These are phyloP conservation scores for Pangasius krempfi DNA, from an alignment of 2,797 vertebrate species.

Conservation along the genomic window DNA sequence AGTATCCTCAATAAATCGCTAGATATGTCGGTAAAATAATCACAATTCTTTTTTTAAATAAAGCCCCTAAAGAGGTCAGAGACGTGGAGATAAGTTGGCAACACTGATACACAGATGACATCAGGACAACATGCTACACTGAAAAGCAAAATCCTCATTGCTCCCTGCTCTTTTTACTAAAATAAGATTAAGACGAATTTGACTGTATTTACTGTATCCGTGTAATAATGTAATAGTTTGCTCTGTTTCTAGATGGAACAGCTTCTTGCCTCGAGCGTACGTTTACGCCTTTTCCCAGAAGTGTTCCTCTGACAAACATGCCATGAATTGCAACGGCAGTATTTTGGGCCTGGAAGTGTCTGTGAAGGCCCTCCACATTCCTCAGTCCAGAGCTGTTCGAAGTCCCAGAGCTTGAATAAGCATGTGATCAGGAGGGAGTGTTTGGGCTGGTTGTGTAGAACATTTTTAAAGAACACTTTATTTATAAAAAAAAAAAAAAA, in stretches of 20 bases:
- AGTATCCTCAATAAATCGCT: too few relatives aligned
- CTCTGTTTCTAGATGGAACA: neutral
- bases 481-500: neutral
- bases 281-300: slow-evolving; percentile 13
- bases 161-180: neutral
- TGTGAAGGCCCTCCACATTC: slow-evolving; percentile 55
- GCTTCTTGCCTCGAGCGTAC: neutral
- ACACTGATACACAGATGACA: neutral
- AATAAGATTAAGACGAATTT: too few relatives aligned
- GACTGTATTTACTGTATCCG: neutral
- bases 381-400: slow-evolving; percentile 52
- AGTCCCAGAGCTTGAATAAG: slow-evolving; percentile 43
- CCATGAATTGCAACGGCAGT: slow-evolving; percentile 41
- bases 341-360: slow-evolving; percentile 54
- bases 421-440: slow-evolving; percentile 30
- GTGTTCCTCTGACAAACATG: slow-evolving; percentile 30
- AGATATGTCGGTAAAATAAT: too few relatives aligned
- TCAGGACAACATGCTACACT: neutral
- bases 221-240: too few relatives aligned
- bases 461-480: neutral
- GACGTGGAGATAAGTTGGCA: neutral
- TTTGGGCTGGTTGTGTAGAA: slow-evolving; percentile 28
- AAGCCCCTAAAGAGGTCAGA: neutral
- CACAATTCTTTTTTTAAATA: too few relatives aligned
- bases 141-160: neutral